Conservation (phyloP, 2,113 vertebrate genomes). For the Ceuthmochares aereus region DNA sequence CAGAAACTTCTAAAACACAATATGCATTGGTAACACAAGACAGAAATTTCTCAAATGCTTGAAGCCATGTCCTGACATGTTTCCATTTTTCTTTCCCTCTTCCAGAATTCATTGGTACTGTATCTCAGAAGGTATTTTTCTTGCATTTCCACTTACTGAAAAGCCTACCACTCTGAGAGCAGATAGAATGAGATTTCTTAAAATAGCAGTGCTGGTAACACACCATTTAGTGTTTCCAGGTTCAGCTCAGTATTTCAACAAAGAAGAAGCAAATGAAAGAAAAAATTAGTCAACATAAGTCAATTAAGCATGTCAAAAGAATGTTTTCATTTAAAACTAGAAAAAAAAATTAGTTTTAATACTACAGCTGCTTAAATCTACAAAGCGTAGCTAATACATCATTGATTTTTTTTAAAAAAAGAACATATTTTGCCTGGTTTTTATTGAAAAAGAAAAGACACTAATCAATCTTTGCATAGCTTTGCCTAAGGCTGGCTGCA, state of each 20-base stretch:
- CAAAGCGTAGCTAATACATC: neutral
- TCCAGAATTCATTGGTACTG: neutral
- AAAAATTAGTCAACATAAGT: neutral
- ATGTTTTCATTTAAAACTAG: neutral
- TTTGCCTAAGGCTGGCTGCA: neutral
- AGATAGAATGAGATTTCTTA: neutral
- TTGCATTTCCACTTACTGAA: neutral
- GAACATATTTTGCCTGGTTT: neutral
- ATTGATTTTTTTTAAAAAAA: neutral
- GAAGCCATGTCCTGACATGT: neutral
- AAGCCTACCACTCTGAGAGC: neutral
- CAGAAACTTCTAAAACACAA: slow-evolving; percentile 23
- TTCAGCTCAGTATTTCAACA: neutral
- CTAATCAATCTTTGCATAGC: neutral
- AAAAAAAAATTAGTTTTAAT: neutral
- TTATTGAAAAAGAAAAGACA: neutral
- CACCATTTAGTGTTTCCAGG: neutral
- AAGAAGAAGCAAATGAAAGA: neutral
- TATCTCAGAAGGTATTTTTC: neutral
- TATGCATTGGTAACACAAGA: slow-evolving; percentile 6
- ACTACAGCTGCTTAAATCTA: neutral
- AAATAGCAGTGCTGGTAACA: neutral
- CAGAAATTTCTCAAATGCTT: slow-evolving; percentile 27
- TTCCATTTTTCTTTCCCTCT: neutral
- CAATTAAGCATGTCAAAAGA: neutral